These are phyloP conservation scores for Odocoileus virginianus DNA, from an alignment of 2,113 vertebrate species.

Conservation along the genomic window DNA sequence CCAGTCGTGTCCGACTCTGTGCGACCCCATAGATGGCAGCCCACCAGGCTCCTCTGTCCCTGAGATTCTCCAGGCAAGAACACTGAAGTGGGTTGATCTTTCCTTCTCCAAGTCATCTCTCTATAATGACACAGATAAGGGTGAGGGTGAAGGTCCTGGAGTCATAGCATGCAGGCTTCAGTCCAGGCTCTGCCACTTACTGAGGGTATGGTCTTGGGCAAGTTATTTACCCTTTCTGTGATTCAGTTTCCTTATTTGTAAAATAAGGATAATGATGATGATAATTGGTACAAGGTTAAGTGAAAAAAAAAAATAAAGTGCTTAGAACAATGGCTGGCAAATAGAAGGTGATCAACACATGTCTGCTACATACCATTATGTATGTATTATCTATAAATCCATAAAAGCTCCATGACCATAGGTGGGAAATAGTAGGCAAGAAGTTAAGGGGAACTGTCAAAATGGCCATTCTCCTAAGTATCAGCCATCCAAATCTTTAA, in stretches of 20 bases:
- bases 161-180: not conserved
- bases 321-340: not conserved
- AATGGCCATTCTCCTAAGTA: not conserved
- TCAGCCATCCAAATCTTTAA: not conserved
- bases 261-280: not conserved
- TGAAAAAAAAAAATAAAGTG: not conserved
- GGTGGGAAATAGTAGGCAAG: not conserved
- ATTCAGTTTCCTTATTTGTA: not conserved
- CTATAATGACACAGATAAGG: not conserved
- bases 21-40: not conserved
- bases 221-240: not conserved
- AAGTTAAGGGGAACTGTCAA: not conserved
- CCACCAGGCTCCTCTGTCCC: not conserved
- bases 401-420: not conserved
- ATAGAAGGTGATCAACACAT: not conserved
- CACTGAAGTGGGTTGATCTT: not conserved
- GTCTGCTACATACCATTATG: not conserved
- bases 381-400: not conserved
- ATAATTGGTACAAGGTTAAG: not conserved
- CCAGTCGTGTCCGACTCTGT: not conserved
- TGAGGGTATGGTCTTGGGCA: not conserved
- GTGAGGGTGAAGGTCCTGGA: not conserved
- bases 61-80: not conserved
- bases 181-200: not conserved
- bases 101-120: not conserved